Evolutionary conservation across 2,888 invertebrate genomes (phyloP), one percentile per base, ranked within the genome.

Genomic region (Tanypteryx hageni): DNA sequence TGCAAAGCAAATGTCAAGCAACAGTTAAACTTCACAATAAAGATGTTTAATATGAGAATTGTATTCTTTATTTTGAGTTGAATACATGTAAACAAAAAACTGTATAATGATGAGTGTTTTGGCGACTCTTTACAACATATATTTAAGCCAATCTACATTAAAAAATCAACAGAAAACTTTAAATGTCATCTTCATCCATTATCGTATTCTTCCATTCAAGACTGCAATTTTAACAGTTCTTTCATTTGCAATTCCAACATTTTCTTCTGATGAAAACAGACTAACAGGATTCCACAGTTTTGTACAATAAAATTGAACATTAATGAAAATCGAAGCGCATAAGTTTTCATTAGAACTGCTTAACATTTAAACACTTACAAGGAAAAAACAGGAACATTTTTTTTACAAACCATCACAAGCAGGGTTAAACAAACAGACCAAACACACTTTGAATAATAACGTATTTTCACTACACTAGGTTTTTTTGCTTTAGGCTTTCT

Each of bases 251-350:
- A 83, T 18, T 14, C 57, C 57, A 83, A 57, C 83, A 83, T 57
- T 57, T 83, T 83, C 10, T 56, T 18, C 57, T 57, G 44, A n/a
- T 56, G 56, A 57, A 57, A 64, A 64, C 44, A 64, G n/a, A 64
- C 89, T 89, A 89, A 89, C 89, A 89, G 89, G 89, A 89, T 89
- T 89, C 89, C 89, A 89, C 89, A 64, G 18, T 64, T 18, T 56
- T 64, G 14, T 64, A 89, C n/a, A 64, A 61, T 44, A 64, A 31
- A 64, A 64, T 64, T 64, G 10, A 61, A 86, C 31, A 18, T 64
- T 16, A 89, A 31, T 31, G 64, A 8, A 11, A 68, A 64, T 64
- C n/a, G 10, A 89, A 61, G 89, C 64, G 44, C 18, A 59, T 18
- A 18, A 64, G n/a, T 11, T 31, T n/a, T 18, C 56, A 8, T 64